Percentiles rank a stretch among this genome's conserved stretches.
Conservation (phyloP, 2,888 invertebrate genomes). For the Patella ulyssiponensis region DNA sequence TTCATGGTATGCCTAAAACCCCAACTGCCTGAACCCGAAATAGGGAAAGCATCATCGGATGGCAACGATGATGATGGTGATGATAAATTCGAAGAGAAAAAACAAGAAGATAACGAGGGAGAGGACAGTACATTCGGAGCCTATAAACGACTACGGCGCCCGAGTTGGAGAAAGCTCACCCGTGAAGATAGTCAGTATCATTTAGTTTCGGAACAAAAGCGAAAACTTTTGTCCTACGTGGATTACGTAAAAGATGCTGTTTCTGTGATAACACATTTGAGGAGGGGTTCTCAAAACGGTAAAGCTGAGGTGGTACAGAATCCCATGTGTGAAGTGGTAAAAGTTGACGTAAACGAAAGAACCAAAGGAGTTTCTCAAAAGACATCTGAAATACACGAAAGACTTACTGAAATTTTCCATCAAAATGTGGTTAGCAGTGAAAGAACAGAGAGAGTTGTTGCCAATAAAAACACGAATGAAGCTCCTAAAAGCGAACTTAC, state of each 20-base stretch:
- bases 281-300: not conserved
- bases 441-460: no score
- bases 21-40: not conserved
- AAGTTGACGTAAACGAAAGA: no score
- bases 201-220: slow-evolving; percentile 7
- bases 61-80: not conserved
- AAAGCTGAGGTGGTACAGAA: no score
- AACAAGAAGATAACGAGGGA: not conserved
- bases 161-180: not conserved
- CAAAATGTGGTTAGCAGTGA: no score
- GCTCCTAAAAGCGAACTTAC: no score
- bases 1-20: not conserved
- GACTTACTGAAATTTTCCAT: no score
- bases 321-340: no score
- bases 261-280: not conserved
- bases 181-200: not conserved
- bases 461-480: no score
- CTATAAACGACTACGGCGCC: not conserved
- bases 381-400: no score
- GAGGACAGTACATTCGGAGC: not conserved
- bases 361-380: no score
- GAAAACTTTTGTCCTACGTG: not conserved
- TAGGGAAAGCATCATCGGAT: not conserved
- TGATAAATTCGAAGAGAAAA: not conserved
- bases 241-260: not conserved